Conservation (phyloP, 2,797 vertebrate species). For the Sitta carolinensis region DNA sequence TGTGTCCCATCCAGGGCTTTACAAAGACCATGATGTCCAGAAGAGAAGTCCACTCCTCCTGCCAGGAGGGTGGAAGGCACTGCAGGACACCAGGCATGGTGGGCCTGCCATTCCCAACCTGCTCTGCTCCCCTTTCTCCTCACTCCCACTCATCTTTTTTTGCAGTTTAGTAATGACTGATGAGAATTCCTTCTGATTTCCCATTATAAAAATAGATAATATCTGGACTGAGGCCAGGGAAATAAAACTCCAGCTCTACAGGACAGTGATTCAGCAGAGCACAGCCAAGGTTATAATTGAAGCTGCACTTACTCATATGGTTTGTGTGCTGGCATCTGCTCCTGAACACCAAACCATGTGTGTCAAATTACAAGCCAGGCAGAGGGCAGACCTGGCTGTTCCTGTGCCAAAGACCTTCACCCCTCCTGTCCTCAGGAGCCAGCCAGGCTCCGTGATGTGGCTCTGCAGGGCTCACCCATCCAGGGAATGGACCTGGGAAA, state of each 20-base stretch:
- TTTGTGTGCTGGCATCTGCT: background rate
- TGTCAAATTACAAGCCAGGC: background rate
- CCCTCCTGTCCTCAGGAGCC: background rate
- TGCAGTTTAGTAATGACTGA: background rate
- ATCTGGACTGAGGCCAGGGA: background rate
- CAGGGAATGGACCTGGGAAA: background rate
- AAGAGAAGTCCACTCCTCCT: background rate
- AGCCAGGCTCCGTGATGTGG: accelerated
- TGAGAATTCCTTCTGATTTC: background rate
- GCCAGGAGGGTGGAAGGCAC: background rate
- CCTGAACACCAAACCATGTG: background rate
- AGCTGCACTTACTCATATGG: background rate
- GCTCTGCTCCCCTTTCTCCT: background rate
- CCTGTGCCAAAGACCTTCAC: background rate
- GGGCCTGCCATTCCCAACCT: accelerated
- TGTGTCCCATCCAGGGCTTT: background rate
- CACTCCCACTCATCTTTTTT: background rate
- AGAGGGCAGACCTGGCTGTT: background rate
- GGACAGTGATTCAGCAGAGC: conserved; percentile 6
- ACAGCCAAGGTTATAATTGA: background rate
- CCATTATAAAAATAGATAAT: background rate
- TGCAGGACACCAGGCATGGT: background rate
- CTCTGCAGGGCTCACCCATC: background rate
- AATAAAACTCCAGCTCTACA: background rate
- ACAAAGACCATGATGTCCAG: background rate